Percentiles rank a stretch among this genome's conserved stretches.
phyloP scores from a whole-genome alignment of 1,140 invertebrate genomes.

The Pomacea maculata region DNA sequence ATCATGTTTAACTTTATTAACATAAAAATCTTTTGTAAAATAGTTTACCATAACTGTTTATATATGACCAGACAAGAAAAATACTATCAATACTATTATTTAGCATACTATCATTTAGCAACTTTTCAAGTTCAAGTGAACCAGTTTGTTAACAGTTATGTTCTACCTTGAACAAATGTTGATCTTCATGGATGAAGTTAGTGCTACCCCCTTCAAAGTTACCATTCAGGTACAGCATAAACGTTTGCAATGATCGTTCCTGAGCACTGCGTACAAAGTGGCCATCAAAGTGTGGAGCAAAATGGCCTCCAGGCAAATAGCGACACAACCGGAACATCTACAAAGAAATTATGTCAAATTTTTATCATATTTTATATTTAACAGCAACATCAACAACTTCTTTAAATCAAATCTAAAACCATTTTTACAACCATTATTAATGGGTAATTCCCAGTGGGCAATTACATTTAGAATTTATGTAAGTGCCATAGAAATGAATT shows the following conservation, averaged over 20 bases:
- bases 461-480: no score
- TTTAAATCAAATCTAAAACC: no score
- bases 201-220: slow-evolving; percentile 47
- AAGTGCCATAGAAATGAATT: no score
- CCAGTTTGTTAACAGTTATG: no score
- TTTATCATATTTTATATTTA: neutral
- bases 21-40: neutral
- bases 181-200: slow-evolving; percentile 47
- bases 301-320: slow-evolving; percentile 44
- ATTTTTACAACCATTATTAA: no score
- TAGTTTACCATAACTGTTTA: neutral
- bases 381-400: neutral
- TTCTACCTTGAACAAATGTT: slow-evolving; percentile 40
- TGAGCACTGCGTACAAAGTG: slow-evolving; percentile 31
- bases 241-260: slow-evolving; percentile 43
- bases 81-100: no score
- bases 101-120: no score
- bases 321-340: slow-evolving; percentile 44
- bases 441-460: no score
- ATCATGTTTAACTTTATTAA: neutral
- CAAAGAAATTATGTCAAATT: neutral
- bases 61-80: neutral
- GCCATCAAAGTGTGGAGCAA: slow-evolving; percentile 51
- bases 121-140: no score
- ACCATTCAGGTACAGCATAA: slow-evolving; percentile 50